Evolutionary conservation across 2,888 invertebrate genomes (phyloP).

Genomic region (Fragum whitleyi): DNA sequence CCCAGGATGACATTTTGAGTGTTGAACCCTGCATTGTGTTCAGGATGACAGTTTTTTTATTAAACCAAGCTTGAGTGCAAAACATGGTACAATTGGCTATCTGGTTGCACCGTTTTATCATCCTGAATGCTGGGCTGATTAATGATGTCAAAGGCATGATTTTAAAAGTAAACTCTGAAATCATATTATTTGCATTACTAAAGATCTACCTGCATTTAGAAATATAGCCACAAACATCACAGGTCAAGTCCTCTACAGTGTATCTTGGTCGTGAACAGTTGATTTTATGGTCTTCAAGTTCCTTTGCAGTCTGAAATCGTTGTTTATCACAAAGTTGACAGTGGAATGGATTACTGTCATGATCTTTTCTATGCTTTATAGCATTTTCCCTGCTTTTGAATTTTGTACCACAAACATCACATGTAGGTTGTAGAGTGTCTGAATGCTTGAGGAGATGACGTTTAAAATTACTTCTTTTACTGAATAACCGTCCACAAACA

Average conservation of each 20-base stretch:
- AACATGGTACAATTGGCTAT: not conserved
- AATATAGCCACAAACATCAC: slow-evolving; percentile 47
- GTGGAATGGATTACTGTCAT: slow-evolving; percentile 48
- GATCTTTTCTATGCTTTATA: slow-evolving; percentile 45
- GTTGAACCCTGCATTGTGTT: no score
- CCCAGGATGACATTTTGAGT: no score
- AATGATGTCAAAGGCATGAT: no score
- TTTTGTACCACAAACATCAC: slow-evolving; percentile 54
- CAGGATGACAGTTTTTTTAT: no score
- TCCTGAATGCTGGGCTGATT: no score
- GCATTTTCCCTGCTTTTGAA: slow-evolving; percentile 49
- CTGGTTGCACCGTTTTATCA: no score
- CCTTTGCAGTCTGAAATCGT: slow-evolving; percentile 26
- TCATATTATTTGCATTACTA: no score
- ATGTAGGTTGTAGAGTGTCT: slow-evolving; percentile 5
- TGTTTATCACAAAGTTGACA: slow-evolving; percentile 47
- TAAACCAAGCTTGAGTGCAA: no score
- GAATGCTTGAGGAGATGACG: slow-evolving; percentile 45
- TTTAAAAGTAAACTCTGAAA: no score
- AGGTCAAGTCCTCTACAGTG: slow-evolving; percentile 30
- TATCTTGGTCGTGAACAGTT: slow-evolving; percentile 22
- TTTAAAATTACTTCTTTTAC: slow-evolving; percentile 32
- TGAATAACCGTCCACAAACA: slow-evolving; percentile 28
- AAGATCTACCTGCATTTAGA: slow-evolving; percentile 40
- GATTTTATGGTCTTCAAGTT: slow-evolving; percentile 35